Evolutionary conservation across 2,888 invertebrate genomes (phyloP).

Genomic region (Ophioninae sp.): DNA sequence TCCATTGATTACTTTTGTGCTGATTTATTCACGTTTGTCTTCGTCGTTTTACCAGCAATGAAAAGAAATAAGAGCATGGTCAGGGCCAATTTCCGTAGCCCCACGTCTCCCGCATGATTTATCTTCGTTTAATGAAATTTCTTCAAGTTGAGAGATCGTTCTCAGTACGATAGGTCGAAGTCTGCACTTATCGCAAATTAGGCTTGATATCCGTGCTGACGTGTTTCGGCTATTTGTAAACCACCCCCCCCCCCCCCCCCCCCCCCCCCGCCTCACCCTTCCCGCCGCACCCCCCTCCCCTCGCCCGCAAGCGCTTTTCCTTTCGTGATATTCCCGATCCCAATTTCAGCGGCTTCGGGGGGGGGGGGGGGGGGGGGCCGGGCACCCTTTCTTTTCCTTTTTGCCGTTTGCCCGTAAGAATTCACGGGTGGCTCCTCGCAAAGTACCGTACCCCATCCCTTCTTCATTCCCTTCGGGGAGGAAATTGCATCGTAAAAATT

Average conservation of each 20-base stretch:
- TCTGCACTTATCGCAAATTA: neutral
- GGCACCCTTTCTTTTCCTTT: conserved; percentile 4
- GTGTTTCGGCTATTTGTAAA: neutral
- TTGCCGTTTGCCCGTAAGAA: conserved; percentile 19
- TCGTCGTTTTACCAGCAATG: no score
- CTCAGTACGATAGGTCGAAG: neutral
- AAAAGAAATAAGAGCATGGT: no score
- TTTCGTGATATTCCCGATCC: conserved; percentile 12
- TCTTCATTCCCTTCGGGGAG: conserved; percentile 26
- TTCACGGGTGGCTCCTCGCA: conserved; percentile 38
- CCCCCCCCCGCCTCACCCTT: neutral
- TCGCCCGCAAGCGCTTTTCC: neutral
- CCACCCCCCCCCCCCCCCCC: neutral
- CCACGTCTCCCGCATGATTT: neutral
- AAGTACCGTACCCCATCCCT: conserved; percentile 14
- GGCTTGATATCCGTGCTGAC: neutral
- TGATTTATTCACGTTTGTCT: no score
- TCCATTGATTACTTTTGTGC: no score
- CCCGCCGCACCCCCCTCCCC: neutral
- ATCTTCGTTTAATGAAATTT: neutral
- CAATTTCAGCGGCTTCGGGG: conserved; percentile 31
- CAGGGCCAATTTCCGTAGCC: no score
- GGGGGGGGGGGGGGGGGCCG: conserved; percentile 28
- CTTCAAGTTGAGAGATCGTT: neutral
- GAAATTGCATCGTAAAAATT: conserved; percentile 57